Evolutionary conservation across 2,113 vertebrate species (phyloP).

Genomic region (Scolopax mira): DNA sequence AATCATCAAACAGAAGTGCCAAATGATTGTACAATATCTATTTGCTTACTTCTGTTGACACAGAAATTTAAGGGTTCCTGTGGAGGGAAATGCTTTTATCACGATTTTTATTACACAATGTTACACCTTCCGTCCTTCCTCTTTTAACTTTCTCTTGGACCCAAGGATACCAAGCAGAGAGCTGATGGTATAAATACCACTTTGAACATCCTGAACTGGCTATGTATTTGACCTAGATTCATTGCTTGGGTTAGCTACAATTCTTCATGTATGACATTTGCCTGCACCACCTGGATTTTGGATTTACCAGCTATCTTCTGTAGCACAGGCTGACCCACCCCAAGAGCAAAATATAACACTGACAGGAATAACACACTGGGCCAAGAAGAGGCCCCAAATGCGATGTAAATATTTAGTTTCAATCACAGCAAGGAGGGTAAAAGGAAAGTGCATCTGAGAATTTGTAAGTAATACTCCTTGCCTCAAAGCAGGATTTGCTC

Average conservation of each 20-base stretch:
- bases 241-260: neutral
- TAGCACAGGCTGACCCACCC: neutral
- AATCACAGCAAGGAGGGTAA: neutral
- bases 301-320: neutral
- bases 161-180: neutral
- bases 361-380: neutral
- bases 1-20: neutral
- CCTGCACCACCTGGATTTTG: neutral
- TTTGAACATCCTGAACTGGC: neutral
- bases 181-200: neutral
- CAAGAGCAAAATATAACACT: neutral
- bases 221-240: neutral
- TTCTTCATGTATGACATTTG: neutral
- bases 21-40: neutral
- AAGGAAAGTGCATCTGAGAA: neutral
- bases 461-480: neutral
- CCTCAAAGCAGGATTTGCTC: neutral
- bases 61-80: slow-evolving; percentile 13
- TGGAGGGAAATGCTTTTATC: neutral
- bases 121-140: neutral
- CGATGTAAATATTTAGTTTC: slow-evolving; percentile 43
- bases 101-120: neutral
- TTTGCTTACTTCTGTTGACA: slow-evolving; percentile 2
- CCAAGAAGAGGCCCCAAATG: neutral
- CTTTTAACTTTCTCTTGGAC: neutral